Base-by-base conservation (phyloP, 2,888 invertebrate species). In the Watsonalla binaria region DNA sequence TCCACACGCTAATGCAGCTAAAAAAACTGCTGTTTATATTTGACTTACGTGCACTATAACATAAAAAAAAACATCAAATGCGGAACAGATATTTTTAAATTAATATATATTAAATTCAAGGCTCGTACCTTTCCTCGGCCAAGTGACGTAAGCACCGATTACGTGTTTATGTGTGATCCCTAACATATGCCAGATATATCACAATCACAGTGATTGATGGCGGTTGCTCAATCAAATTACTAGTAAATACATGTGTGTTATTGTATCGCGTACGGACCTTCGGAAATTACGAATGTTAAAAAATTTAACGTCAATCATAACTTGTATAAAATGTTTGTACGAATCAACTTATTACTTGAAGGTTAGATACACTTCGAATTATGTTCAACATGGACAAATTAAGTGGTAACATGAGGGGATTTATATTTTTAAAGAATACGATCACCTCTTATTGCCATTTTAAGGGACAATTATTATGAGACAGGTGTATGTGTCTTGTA, bases 151-250 rank as follows among this genome's bases (percentile, higher is more conserved):
- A 42, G 9, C 11, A 8, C 9, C 11, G 42, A 42, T 42, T 42
- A 57, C 59, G 66, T 68, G 60, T 58, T 53, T 51, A 13, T 49
- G 54, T 56, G 56, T 65, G 66, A 70, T 64, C 68, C 70, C 63
- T 66, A 65, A 66, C 70, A 63, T 54, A 54, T 59, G 65, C 60
- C 67, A 62, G 60, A 67, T 71, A 64, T 65, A 69, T 67, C 73
- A 68, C 66, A 63, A 65, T 61, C 62, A 61, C 46, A 13, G 34
- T 15, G 47, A 60, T 56, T 72, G 73, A 73, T 73, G 15, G 49
- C 37, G 73, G 70, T 73, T 66, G 60, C 68, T 39, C 9, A 49
- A 49, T 49, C 49, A 49, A 49, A 49, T 49, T 49, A 49, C 37
- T 15, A 11, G 49, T 15, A 37, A 42, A 42, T 42, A 15, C 35